phyloP scores from a whole-genome alignment of 1,140 invertebrate genomes.

The Globodera rostochiensis region DNA sequence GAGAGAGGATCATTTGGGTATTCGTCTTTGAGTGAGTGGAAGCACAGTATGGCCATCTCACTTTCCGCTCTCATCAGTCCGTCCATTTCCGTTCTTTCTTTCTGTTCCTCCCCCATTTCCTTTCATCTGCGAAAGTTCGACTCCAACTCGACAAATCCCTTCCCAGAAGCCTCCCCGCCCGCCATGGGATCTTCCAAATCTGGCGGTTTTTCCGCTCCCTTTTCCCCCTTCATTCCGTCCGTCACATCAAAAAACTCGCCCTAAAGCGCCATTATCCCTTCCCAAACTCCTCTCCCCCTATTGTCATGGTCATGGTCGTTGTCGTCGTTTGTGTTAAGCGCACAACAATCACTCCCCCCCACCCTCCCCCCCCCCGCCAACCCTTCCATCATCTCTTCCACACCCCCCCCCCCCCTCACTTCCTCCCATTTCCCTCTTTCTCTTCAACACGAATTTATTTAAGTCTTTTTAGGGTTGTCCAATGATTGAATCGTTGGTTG shows the following conservation, averaged over 20 bases:
- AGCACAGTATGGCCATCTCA: too few relatives aligned
- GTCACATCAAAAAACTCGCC: background rate
- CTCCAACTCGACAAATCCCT: background rate
- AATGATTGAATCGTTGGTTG: constrained; percentile 42
- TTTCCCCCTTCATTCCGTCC: background rate
- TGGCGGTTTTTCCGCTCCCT: background rate
- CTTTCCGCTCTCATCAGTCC: background rate
- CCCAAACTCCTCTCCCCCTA: background rate
- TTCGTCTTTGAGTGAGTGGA: too few relatives aligned
- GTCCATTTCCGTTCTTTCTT: background rate
- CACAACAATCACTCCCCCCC: constrained; percentile 1
- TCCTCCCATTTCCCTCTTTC: background rate
- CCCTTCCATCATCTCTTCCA: background rate
- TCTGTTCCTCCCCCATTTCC: background rate
- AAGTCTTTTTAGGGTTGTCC: background rate
- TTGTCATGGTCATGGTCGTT: background rate
- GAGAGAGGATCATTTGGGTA: too few relatives aligned
- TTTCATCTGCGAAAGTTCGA: background rate
- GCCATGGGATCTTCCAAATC: background rate
- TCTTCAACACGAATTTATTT: background rate
- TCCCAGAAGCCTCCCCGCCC: background rate
- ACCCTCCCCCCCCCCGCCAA: constrained; percentile 1
- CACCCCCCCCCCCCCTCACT: background rate
- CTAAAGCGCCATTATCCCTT: background rate
- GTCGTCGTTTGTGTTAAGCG: constrained; percentile 3